Evolutionary conservation across 2,113 vertebrate species (phyloP), one percentile per base, ranked within the genome.

Genomic region (Anser brachyrhynchus): DNA sequence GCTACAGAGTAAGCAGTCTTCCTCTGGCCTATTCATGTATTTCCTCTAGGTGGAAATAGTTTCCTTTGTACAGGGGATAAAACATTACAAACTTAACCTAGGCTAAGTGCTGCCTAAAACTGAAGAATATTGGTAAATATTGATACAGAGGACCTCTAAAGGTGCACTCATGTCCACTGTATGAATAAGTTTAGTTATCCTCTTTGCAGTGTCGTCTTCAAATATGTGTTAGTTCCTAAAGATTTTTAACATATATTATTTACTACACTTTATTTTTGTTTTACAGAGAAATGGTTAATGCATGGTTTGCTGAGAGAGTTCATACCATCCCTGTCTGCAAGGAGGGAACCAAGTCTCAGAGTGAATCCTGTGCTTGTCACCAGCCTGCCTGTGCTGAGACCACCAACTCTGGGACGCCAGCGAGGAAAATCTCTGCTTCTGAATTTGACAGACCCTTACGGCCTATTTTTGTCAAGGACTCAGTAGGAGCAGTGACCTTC

Each of bases 231-330:
- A 9, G 22, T 33, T 85, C 44, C 65, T 28, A 13, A 44, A 16
- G 43, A 39, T 58, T 88, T 75, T 37, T 65, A 78, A 2, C 43
- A 76, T 59, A 2, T 1, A 6, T 52, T 3, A 28, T 26, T 89
- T 2, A 18, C 49, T 52, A 12, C 29, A 10, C 78, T 66, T 55
- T 37, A 29, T 25, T 88, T 96, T 78, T 88, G 11, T 95, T 88
- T 96, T 72, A 78, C 98, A 99, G 99, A 98, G 99, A 99, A 97
- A 99, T 99, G 99, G 99, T 99, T 98, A 99, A 99, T 81, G 99
- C 99, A 93, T 99, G 99, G 99, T 99, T 99, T 79, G 98, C 99
- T 97, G 99, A 99, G 97, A 98, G 99, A 91, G 98, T 99, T 93
- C 99, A 99, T 88, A 97, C 98, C 96, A 99, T 99, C 93, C 99